Base-by-base conservation (phyloP, 2,797 vertebrate genomes). In the Melanotaenia pygmaea region DNA sequence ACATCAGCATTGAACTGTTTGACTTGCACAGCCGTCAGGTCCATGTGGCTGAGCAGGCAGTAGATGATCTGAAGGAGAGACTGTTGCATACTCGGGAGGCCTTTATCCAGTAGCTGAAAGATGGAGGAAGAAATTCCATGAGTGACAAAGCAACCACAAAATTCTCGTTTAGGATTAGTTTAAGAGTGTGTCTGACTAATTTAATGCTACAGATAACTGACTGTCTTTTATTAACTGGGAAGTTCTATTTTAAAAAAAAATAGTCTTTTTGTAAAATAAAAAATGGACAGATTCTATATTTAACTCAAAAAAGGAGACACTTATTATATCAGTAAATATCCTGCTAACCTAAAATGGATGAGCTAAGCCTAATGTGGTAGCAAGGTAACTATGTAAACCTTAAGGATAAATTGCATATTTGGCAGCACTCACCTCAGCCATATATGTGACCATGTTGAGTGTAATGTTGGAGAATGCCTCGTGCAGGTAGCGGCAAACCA, bases 1-100 rank as follows among this genome's bases (percentile, higher is more conserved):
- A 99, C 97, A 86, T 99, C 98, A 81, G 95, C 82, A 0, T 99
- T 99, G 86, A 99, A 98, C 77, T 97, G 96, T 89, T 98, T 99
- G 73, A 97, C 96, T 28, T 97, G 97, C 78, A 99, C 94, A 2
- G 94, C 90, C 0, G 96, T 97, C 73, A 99, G 93, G 86, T 99
- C 98, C 96, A 98, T 97, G 74, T 99, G 98, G 88, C 97, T 99
- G 57, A 99, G 95, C 75, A 99, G 94, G 74, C 98, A 98, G 91
- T 98, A 97, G 86, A 99, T 99, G 80, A 98, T 98, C 87, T 99
- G 98, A 22, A 99, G 94, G 62, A 99, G 95, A 20, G 97, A 97
- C 89, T 98, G 98, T 20, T 99, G 98, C 96, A 98, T 97, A 67
- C 94, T 96, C 71, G 97, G 97, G 81, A 99, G 96, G 10, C 97